Percentiles rank a stretch among this genome's conserved stretches.
Conservation (phyloP, 2,113 vertebrate species). For the Oreochromis spilurus region DNA sequence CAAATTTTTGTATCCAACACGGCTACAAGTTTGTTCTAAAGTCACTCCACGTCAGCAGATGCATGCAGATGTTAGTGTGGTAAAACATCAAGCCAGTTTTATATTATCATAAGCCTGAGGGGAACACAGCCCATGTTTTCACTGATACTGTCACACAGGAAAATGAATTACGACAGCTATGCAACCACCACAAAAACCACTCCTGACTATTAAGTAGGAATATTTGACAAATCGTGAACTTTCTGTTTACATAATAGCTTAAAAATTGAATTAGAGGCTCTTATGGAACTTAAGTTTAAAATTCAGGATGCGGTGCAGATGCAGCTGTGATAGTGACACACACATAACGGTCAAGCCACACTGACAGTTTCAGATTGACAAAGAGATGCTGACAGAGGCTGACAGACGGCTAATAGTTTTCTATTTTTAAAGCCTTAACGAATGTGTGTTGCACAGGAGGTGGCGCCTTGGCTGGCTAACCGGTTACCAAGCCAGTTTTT, state of each 20-base stretch:
- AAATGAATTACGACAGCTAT: neutral
- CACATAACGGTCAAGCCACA: neutral
- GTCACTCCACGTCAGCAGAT: neutral
- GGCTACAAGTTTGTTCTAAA: slow-evolving; percentile 2
- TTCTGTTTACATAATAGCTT: neutral
- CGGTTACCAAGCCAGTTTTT: neutral
- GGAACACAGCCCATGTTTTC: neutral
- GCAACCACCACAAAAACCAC: neutral
- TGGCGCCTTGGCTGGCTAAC: neutral
- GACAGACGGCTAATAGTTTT: neutral
- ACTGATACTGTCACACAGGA: neutral
- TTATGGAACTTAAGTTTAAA: neutral
- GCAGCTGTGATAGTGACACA: neutral
- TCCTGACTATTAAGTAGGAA: neutral
- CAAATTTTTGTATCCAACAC: neutral
- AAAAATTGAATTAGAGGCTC: neutral
- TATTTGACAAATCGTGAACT: neutral
- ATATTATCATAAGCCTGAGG: neutral
- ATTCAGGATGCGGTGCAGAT: neutral
- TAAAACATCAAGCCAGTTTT: slow-evolving; percentile 10
- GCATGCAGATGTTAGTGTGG: neutral
- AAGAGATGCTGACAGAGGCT: neutral
- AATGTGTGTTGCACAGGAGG: neutral
- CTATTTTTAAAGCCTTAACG: neutral
- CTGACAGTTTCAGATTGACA: neutral